Evolutionary conservation across 2,888 invertebrate genomes (phyloP).

Genomic region (Agrilus biguttatus): DNA sequence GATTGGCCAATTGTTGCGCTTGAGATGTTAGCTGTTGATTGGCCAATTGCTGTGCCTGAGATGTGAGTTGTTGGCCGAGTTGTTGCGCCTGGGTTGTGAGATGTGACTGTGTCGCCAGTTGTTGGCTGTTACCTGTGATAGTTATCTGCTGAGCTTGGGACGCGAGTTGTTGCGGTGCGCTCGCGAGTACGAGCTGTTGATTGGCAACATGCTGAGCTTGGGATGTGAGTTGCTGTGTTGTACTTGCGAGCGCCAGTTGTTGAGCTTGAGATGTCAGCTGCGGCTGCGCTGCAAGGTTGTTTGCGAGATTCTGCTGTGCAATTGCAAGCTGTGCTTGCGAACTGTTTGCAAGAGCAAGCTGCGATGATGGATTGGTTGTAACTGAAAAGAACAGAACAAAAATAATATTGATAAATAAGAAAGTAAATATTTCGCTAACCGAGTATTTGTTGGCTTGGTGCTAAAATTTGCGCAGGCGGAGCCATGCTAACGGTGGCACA

Average conservation of each 20-base stretch:
- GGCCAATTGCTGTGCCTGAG: constrained; percentile 16
- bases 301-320: constrained; percentile 28
- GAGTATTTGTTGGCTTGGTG: constrained; percentile 31
- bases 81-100: constrained; percentile 13
- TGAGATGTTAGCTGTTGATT: constrained; percentile 18
- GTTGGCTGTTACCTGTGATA: constrained; percentile 16
- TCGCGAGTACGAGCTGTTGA: constrained; percentile 18
- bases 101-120: constrained; percentile 16
- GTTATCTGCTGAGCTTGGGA: constrained; percentile 24
- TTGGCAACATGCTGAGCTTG: constrained; percentile 20
- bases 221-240: constrained; percentile 21
- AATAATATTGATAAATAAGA: background rate
- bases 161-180: constrained; percentile 20
- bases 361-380: constrained; percentile 28
- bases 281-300: constrained; percentile 23
- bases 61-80: constrained; percentile 16
- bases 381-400: constrained; percentile 16
- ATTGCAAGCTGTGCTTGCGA: constrained; percentile 29
- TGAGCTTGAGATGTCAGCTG: constrained; percentile 24
- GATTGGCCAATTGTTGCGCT: constrained; percentile 15
- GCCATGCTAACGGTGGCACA: constrained; percentile 46
- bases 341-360: constrained; percentile 27
- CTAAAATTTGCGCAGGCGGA: constrained; percentile 33
- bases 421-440: constrained; percentile 16
- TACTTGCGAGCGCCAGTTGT: constrained; percentile 24